Conservation (phyloP, 2,113 vertebrate species). For the Collichthys lucidus region DNA sequence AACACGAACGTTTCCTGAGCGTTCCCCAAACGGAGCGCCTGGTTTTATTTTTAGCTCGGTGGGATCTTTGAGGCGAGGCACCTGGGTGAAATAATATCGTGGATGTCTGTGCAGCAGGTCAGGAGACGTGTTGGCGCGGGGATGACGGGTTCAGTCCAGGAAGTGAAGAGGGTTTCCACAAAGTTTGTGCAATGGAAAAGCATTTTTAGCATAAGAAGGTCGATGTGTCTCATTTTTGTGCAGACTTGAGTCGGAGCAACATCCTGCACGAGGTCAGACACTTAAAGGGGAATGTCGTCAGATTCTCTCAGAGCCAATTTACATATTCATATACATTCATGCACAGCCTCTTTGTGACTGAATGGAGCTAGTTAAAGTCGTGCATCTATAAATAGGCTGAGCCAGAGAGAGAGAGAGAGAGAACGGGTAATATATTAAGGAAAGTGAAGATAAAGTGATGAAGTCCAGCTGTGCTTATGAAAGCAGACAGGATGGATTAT, state of each 20-base stretch:
- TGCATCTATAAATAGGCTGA: neutral
- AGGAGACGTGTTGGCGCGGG: neutral
- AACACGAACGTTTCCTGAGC: neutral
- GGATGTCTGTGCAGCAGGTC: slow-evolving; percentile 12
- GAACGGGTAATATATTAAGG: neutral
- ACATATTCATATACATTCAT: neutral
- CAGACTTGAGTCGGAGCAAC: neutral
- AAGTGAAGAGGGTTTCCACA: slow-evolving; percentile 6
- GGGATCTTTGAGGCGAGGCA: neutral
- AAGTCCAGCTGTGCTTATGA: slow-evolving; percentile 31
- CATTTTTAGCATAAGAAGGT: neutral
- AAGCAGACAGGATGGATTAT: neutral
- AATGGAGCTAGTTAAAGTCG: neutral
- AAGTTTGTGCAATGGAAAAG: neutral
- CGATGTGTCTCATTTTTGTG: neutral
- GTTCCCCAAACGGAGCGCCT: neutral
- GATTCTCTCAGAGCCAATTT: neutral
- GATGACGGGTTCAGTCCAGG: neutral
- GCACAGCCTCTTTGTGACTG: too few relatives aligned
- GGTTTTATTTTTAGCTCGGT: slow-evolving; percentile 31
- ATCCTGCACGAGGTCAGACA: slow-evolving; percentile 2
- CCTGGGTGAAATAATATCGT: neutral
- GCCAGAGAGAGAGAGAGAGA: slow-evolving; percentile 3
- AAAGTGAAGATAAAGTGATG: neutral
- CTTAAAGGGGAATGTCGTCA: neutral